Conservation (phyloP, 2,113 vertebrate genomes). For the Alosa alosa region DNA sequence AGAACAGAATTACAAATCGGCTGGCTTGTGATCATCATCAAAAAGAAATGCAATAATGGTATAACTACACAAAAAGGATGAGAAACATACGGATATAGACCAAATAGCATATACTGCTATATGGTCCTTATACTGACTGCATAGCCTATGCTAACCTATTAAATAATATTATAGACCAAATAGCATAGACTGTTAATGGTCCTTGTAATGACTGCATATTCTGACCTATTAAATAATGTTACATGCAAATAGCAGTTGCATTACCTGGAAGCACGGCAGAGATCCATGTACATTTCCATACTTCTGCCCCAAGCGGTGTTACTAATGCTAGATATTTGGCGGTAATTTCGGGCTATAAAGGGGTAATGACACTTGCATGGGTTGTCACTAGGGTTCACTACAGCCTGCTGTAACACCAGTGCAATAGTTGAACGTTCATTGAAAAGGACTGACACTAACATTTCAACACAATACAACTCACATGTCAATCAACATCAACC, state of each 20-base stretch:
- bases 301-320: neutral
- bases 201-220: neutral
- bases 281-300: slow-evolving; percentile 56
- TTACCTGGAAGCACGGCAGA: slow-evolving; percentile 62
- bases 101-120: too few species aligned
- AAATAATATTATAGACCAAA: neutral
- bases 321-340: neutral
- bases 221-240: neutral
- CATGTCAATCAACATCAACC: too few species aligned
- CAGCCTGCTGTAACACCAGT: neutral
- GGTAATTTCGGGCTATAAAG: neutral
- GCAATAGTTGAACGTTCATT: neutral
- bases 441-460: neutral
- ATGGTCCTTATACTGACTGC: neutral
- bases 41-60: neutral
- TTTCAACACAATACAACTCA: neutral
- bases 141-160: neutral
- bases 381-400: too few species aligned
- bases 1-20: neutral
- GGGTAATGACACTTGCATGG: neutral
- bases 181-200: too few species aligned
- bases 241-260: neutral
- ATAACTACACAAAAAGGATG: neutral
- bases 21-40: neutral
- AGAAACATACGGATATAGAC: neutral